Percentiles rank a stretch among this genome's conserved stretches.
Conservation (phyloP, 2,797 vertebrate genomes). For the Cercopithecus hamlyni region DNA sequence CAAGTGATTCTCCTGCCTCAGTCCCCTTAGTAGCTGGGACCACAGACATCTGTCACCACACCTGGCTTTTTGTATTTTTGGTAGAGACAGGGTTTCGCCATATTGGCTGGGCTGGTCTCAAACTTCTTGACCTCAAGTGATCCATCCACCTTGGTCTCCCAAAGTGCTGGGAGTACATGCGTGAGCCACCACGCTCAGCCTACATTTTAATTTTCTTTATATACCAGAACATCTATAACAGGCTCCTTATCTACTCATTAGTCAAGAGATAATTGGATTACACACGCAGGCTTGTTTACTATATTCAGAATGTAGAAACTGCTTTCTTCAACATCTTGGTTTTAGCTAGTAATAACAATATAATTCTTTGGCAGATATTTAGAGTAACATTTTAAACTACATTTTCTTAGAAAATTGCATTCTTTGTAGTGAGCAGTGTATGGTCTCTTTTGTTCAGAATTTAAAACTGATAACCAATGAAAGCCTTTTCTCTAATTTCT, state of each 20-base stretch:
- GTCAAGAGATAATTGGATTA: neutral
- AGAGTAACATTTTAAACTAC: neutral
- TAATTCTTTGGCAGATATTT: neutral
- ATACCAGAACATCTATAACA: neutral
- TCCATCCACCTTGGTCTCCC: neutral
- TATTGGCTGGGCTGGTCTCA: neutral
- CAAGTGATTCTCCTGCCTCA: neutral
- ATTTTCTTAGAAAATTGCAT: neutral
- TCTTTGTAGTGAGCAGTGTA: neutral
- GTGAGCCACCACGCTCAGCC: neutral
- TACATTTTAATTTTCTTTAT: slow-evolving; percentile 39
- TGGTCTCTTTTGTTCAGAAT: slow-evolving; percentile 2
- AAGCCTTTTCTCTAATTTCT: neutral
- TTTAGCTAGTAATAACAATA: neutral
- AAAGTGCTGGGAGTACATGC: neutral
- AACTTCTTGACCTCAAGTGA: neutral
- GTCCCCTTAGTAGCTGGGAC: no score
- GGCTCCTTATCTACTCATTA: neutral
- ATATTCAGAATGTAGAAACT: neutral
- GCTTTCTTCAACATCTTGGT: neutral
- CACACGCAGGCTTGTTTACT: neutral
- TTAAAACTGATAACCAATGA: slow-evolving; percentile 36
- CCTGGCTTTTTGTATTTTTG: neutral
- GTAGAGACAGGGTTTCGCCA: neutral
- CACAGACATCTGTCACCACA: neutral